Conservation (phyloP, 1,140 invertebrate genomes). For the Zaprionus ornatus region DNA sequence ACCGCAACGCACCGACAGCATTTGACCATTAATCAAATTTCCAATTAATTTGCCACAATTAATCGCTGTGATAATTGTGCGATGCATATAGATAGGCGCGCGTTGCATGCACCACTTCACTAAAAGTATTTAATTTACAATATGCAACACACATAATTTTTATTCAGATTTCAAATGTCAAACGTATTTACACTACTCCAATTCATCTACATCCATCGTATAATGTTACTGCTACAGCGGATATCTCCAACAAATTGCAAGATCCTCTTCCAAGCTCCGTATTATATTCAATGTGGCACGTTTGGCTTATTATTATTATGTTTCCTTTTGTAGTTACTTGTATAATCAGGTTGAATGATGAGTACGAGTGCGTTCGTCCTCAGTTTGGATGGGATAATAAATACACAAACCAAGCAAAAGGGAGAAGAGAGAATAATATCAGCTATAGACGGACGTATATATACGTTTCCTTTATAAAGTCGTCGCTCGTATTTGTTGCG, state of each 20-base stretch:
- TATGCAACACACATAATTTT: constrained; percentile 1
- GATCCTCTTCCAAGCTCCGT: neutral
- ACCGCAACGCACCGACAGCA: constrained; percentile 52
- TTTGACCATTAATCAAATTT: constrained; percentile 74
- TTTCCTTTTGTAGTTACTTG: constrained; percentile 56
- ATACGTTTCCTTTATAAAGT: constrained; percentile 29
- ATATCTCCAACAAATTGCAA: neutral
- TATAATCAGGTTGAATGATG: constrained; percentile 72
- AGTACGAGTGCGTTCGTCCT: constrained; percentile 32
- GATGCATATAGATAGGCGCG: neutral
- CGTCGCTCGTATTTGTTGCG: constrained; percentile 48
- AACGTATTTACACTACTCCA: neutral
- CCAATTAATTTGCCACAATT: constrained; percentile 79
- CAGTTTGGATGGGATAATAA: constrained; percentile 59
- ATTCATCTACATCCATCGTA: neutral
- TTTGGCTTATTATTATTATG: constrained; percentile 63
- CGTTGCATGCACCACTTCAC: constrained; percentile 7
- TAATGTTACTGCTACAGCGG: neutral
- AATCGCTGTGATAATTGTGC: constrained; percentile 71
- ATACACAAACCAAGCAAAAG: constrained; percentile 44
- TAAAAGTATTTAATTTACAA: constrained; percentile 19
- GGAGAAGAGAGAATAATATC: neutral
- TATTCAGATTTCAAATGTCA: constrained; percentile 1
- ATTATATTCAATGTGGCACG: neutral
- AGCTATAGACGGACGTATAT: constrained; percentile 29